These are phyloP conservation scores for Speoplatyrhinus poulsoni DNA, from an alignment of 2,113 vertebrate genomes.

Conservation along the genomic window DNA sequence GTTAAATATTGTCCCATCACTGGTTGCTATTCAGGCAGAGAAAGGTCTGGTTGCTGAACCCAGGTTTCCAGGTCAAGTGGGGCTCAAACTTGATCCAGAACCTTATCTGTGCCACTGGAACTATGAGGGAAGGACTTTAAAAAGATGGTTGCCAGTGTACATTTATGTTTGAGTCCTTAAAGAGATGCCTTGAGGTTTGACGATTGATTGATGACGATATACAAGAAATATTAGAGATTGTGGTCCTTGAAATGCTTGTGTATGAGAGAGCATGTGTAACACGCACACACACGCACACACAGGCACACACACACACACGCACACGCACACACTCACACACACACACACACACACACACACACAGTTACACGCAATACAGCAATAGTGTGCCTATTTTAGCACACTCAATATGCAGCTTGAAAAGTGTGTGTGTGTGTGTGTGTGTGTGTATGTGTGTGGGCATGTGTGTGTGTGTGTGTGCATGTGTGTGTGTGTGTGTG, in stretches of 20 bases:
- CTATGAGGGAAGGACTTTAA: neutral
- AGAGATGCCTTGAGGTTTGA: neutral
- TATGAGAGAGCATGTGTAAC: too few relatives aligned
- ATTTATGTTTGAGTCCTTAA: neutral
- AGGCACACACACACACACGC: neutral
- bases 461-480: conserved; percentile 13
- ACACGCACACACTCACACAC: conserved; percentile 14
- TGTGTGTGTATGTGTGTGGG: too few relatives aligned
- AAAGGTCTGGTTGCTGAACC: conserved; percentile 26
- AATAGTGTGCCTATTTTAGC: conserved; percentile 12
- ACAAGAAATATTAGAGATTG: neutral
- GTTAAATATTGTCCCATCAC: neutral
- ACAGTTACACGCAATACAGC: conserved; percentile 10
- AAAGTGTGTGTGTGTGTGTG: conserved; percentile 14
- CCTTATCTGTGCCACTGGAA: conserved; percentile 24
- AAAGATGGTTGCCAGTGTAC: neutral
- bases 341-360: conserved; percentile 10
- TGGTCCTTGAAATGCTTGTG: too few relatives aligned
- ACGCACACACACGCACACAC: neutral
- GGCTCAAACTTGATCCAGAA: conserved; percentile 41
- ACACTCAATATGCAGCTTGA: conserved; percentile 28
- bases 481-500: neutral
- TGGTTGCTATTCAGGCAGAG: neutral
- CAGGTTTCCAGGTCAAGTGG: conserved; percentile 47
- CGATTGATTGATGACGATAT: neutral